Evolutionary conservation across 2,888 invertebrate species (phyloP).

Genomic region (Bruchidius siliquastri): DNA sequence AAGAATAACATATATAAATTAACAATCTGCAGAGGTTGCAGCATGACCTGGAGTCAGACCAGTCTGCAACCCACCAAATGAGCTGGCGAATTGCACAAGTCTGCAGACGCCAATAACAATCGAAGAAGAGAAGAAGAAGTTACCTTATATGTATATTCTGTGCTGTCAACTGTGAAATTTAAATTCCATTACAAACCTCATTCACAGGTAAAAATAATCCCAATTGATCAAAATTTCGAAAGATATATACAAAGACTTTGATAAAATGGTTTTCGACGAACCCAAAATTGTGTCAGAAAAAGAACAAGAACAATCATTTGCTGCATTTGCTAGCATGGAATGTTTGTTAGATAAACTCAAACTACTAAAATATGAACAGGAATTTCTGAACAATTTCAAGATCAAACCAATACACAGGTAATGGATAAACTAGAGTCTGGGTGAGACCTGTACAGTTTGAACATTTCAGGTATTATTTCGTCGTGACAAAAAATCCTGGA

Average conservation of each 20-base stretch:
- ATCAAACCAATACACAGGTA: conserved; percentile 82
- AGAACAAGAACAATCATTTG: conserved; percentile 39
- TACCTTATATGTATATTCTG: no score
- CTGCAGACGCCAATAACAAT: no score
- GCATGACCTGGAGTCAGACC: no score
- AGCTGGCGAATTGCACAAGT: no score
- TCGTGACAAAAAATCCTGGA: conserved; percentile 83
- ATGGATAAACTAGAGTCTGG: conserved; percentile 18
- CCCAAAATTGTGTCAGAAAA: conserved; percentile 47
- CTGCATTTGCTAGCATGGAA: conserved; percentile 59
- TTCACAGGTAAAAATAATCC: no score
- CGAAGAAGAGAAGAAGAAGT: no score
- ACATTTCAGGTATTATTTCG: conserved; percentile 72
- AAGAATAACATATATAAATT: no score
- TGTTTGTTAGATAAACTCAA: conserved; percentile 89
- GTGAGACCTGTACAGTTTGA: not conserved
- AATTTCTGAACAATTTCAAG: conserved; percentile 76
- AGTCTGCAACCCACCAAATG: no score
- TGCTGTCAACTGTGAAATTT: no score
- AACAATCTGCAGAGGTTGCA: no score
- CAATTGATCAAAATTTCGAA: no score
- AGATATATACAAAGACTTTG: not conserved
- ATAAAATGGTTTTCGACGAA: not conserved
- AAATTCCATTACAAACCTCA: no score
- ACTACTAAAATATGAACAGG: conserved; percentile 83